Evolutionary conservation across 2,113 vertebrate genomes (phyloP), one percentile per base, ranked within the genome.

Genomic region (Lontra canadensis): DNA sequence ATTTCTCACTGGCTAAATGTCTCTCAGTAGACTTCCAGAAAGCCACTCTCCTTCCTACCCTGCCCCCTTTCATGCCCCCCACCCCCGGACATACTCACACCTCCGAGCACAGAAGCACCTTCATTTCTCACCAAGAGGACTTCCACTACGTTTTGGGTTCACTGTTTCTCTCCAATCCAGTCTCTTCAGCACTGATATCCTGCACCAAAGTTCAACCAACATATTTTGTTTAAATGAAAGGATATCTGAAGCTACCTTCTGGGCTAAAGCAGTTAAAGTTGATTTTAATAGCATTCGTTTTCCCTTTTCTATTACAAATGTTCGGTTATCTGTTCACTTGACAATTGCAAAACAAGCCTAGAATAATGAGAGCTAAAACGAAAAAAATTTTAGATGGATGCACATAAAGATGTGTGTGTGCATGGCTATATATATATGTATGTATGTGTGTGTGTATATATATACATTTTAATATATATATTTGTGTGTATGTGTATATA

Each of bases 151-250:
- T 89, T 71, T 52, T 4, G 1, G 85, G 26, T 39, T 96, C 21
- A 11, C 52, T 31, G 44, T 42, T 79, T 86, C 44, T 74, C 36
- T 18, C 61, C 26, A 23, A 0, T n/a, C 31, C 25, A 69, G 26
- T 76, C 26, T 42, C 94, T 21, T n/a, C 63, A 78, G 81, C 26
- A 21, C 81, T 95, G 49, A 59, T 86, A 86, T 6, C 8, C 6
- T 29, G 31, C 44, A 78, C 31, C 57, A 31, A 94, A 88, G 18
- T 88, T 95, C 80, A 15, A n/a, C 34, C 84, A 81, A 61, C 71
- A 36, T 25, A 69, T 31, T 84, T 92, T 65, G 61, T 90, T 63
- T 88, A 97, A 85, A 90, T 36, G 71, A 94, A 67, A 90, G 34
- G 47, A 14, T 88, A 65, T 23, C 47, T 78, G 29, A 31, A 65